Percentiles rank a stretch among this genome's conserved stretches.
These are phyloP conservation scores for Subacronicta megacephala DNA, from an alignment of 2,888 invertebrate species.

Conservation along the genomic window DNA sequence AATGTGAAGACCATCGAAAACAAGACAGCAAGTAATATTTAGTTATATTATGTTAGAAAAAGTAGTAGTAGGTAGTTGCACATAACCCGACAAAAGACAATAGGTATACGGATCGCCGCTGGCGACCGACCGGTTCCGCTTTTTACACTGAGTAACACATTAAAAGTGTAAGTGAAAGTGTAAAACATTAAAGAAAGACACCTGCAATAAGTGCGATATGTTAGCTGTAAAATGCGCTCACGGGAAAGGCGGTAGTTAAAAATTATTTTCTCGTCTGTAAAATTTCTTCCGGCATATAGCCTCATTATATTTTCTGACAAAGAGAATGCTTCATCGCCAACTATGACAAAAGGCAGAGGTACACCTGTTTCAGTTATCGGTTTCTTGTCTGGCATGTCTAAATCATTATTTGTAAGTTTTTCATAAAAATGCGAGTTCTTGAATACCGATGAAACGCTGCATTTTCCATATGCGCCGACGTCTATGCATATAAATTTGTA, in stretches of 20 bases:
- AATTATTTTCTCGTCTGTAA: conserved; percentile 1
- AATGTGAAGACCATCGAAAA: no score
- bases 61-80: no score
- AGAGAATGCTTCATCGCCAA: conserved; percentile 40
- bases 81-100: no score
- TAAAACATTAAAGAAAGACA: conserved; percentile 19
- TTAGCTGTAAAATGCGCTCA: no score
- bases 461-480: conserved; percentile 35
- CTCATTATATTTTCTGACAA: conserved; percentile 32
- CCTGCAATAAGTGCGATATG: conserved; percentile 25
- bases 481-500: conserved; percentile 37
- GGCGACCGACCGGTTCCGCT: no score
- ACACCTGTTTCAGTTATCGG: conserved; percentile 17
- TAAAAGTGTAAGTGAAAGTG: conserved; percentile 20
- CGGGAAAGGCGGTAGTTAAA: no score
- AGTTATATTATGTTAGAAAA: no score
- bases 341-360: conserved; percentile 31
- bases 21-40: no score
- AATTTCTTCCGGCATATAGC: conserved; percentile 27
- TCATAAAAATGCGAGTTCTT: conserved; percentile 24
- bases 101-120: no score
- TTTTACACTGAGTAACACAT: no score
- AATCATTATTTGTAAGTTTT: conserved; percentile 23
- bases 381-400: conserved; percentile 24
- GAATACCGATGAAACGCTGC: conserved; percentile 23